Evolutionary conservation across 2,113 vertebrate species (phyloP).

Genomic region (cattle (Bos taurus)): DNA sequence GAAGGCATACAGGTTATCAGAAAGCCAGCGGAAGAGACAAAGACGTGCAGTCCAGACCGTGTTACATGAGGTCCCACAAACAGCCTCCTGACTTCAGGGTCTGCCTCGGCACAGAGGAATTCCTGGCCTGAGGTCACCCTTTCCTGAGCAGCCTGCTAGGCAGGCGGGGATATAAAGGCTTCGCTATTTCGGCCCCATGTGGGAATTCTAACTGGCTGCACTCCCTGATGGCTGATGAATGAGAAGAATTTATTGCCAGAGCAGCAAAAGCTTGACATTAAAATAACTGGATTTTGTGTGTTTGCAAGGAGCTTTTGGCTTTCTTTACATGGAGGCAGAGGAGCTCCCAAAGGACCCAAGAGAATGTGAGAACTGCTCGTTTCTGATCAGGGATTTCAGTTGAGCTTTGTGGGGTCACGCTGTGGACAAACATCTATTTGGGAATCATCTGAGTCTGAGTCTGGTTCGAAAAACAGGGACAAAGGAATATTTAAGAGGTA

Average conservation of each 20-base stretch:
- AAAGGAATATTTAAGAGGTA: background rate
- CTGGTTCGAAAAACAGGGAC: background rate
- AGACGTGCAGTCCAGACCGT: background rate
- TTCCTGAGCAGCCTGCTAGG: background rate
- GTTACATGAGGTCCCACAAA: background rate
- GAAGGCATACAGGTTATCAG: background rate
- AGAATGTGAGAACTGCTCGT: background rate
- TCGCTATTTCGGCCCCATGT: background rate
- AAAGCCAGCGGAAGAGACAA: too few species aligned
- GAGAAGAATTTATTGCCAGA: background rate
- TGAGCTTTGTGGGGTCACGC: background rate
- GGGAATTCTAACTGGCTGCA: background rate
- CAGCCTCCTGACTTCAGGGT: background rate
- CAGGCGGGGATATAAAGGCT: background rate
- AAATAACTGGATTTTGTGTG: background rate
- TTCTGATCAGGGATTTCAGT: background rate
- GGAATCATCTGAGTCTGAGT: background rate
- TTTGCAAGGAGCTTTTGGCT: background rate
- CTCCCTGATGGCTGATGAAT: background rate
- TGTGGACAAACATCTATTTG: background rate
- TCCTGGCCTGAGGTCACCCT: background rate
- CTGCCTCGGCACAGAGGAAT: background rate
- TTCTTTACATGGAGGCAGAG: background rate
- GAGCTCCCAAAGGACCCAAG: background rate
- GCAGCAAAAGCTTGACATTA: background rate